phyloP scores from a whole-genome alignment of 2,797 vertebrate species.

The Chanos chanos region DNA sequence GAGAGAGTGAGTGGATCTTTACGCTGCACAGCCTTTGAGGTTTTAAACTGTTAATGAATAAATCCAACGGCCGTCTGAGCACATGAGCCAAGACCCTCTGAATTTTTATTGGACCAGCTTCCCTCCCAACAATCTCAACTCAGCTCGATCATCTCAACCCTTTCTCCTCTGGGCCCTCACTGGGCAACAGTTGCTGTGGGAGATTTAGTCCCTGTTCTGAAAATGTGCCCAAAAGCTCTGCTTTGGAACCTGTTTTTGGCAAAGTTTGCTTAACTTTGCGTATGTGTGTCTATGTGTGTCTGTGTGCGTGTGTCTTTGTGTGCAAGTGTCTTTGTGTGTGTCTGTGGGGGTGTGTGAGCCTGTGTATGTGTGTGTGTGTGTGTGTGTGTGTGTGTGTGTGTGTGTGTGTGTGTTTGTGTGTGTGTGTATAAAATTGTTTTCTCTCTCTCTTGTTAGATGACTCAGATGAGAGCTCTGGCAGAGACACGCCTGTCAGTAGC shows the following conservation, averaged over 20 bases:
- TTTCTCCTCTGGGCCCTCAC: no score
- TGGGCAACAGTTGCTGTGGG: no score
- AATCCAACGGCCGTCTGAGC: background rate
- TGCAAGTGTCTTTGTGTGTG: background rate
- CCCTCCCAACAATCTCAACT: no score
- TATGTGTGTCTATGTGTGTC: no score
- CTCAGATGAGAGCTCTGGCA: conserved; percentile 86
- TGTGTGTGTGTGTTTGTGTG: no score
- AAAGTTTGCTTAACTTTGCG: background rate
- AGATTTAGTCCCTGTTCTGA: no score
- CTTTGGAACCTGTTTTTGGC: no score
- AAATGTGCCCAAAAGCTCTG: no score
- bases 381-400: background rate
- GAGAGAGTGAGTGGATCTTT: background rate
- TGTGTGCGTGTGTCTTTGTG: background rate
- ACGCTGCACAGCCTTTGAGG: background rate
- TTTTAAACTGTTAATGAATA: conserved; percentile 13
- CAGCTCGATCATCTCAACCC: no score
- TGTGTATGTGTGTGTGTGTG: background rate
- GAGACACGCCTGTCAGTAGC: conserved; percentile 75
- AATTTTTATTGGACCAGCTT: background rate
- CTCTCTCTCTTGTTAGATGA: no score
- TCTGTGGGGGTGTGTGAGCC: no score
- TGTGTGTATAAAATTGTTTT: no score
- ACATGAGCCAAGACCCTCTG: background rate